These are phyloP conservation scores for Agapornis canus DNA, from an alignment of 2,797 vertebrate species.

Conservation along the genomic window DNA sequence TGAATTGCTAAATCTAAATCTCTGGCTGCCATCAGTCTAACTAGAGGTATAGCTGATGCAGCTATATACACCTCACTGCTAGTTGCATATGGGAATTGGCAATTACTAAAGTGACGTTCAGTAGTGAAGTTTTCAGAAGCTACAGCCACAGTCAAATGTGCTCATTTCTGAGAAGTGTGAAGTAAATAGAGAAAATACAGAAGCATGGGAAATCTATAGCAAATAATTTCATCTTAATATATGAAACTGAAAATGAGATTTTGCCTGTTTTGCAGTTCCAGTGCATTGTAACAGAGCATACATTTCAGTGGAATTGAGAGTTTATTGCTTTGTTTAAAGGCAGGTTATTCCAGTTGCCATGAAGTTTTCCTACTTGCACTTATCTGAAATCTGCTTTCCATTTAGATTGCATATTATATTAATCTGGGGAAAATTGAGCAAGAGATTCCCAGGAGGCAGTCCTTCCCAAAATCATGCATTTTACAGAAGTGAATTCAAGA, in stretches of 20 bases:
- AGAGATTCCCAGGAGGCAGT: neutral
- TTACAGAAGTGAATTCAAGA: neutral
- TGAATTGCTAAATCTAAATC: neutral
- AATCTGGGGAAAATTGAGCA: neutral
- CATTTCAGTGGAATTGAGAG: neutral
- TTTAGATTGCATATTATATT: neutral
- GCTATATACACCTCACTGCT: neutral
- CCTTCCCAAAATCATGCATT: neutral
- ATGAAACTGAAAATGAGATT: neutral
- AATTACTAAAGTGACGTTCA: neutral
- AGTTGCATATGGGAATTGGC: neutral
- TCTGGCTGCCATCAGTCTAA: neutral
- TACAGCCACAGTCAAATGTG: neutral
- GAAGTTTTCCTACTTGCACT: neutral
- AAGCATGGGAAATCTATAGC: neutral
- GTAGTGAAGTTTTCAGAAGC: neutral
- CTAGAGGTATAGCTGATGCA: neutral
- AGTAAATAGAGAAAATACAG: neutral
- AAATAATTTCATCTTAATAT: neutral
- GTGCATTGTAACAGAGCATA: neutral
- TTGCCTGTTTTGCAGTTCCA: neutral
- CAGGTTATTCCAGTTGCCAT: accelerated
- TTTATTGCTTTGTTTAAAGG: neutral
- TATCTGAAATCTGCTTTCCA: neutral
- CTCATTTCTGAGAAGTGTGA: neutral